Evolutionary conservation across 2,113 vertebrate genomes (phyloP), one percentile per base, ranked within the genome.

Genomic region (Seriola rivoliana): DNA sequence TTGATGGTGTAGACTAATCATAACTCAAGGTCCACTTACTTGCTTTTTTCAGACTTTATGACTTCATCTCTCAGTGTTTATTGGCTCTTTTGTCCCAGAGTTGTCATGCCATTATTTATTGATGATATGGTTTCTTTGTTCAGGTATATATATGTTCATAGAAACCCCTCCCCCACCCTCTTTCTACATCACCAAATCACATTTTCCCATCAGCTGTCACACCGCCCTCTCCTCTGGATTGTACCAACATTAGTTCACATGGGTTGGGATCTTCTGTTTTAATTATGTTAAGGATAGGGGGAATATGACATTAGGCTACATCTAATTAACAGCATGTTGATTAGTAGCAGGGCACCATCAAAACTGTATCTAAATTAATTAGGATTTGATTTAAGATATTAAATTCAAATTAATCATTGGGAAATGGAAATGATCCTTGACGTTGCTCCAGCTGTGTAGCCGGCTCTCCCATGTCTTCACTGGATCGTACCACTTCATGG

Each of bases 321-420:
- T 96, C 95, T 97, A 97, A 97, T 97, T 97, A 97, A 95, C 95
- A 94, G 95, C 95, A 96, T 97, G 96, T 97, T 96, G 96, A 96
- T 96, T 96, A 97, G 96, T 96, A 96, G 96, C 96, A 96, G 96
- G 96, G 96, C 95, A 97, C 95, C 96, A 96, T 97, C 96, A 97
- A 96, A 97, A 96, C 96, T 96, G 96, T 96, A 96, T 97, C 96
- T 97, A 96, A 97, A 97, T 97, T 97, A 97, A 97, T 98, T 96
- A 97, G 96, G 95, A 97, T 97, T 97, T 97, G 96, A 97, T 97
- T 97, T 97, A 96, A 97, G 96, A 97, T 97, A 97, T 97, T 97
- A 97, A 97, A 97, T 96, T 97, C 96, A 97, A 97, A 97, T 98
- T 96, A 97, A 97, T 97, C 96, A 97, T 96, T 95, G 96, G 95